Evolutionary conservation across 1,140 invertebrate species (phyloP), one percentile per base, ranked within the genome.

Genomic region (Lerema accius): DNA sequence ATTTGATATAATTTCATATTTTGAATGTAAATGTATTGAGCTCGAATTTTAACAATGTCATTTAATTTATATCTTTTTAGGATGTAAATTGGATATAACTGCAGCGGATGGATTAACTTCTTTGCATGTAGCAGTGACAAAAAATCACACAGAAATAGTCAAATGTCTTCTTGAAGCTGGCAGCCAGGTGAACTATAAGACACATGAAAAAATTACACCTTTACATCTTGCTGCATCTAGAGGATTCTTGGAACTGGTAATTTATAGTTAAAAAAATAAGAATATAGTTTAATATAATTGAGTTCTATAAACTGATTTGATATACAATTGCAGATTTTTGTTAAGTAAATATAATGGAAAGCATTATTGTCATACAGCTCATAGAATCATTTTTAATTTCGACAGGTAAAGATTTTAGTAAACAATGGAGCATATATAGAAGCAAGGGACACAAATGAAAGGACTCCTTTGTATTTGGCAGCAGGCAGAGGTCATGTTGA

Each of bases 161-260:
- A 77, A 65, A 43, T 51, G 69, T 39, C 73, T 90, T 4, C 42
- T 90, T 39, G 49, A 50, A 42, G 71, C 79, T 37, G 88, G 88
- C 6, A 81, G 82, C 55, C 69, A 86, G 68, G 82, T 89, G 0
- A 89, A 90, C 48, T 82, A 86, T 63, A 86, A 84, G 65, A 89
- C 85, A 10, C 79, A 87, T 76, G 85, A 89, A 51, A 89, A 87
- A 67, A 88, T 83, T 75, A 89, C 85, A n/a, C 69, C 82, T 11
- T 51, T 90, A 43, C 88, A 90, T 79, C 86, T 88, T 75, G 88
- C 88, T 17, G 78, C 86, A 49, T 82, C 84, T 15, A 76, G 79
- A 50, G 88, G 88, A 51, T 82, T 68, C 63, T 67, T 85, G 53
- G 86, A 89, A 55, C 48, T 86, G 71, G 88, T 90, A 71, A 69